These are phyloP conservation scores for Stomorhina lunata DNA, from an alignment of 2,888 invertebrate species.

Conservation along the genomic window DNA sequence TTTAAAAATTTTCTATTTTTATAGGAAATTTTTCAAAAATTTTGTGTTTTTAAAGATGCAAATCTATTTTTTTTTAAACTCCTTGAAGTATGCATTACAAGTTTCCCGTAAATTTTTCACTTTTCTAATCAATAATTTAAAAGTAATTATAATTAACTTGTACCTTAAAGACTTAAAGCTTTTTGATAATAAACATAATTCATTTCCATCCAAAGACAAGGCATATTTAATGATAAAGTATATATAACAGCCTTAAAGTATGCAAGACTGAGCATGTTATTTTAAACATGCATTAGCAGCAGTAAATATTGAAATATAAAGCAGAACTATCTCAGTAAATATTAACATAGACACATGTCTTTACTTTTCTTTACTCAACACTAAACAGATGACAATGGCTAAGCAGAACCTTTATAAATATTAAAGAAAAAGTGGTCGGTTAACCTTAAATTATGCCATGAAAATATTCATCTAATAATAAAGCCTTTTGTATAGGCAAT, in stretches of 20 bases:
- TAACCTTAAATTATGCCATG: neutral
- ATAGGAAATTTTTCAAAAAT: no score
- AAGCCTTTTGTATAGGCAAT: conserved; percentile 31
- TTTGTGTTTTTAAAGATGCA: no score
- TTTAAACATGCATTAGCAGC: neutral
- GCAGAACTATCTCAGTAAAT: conserved; percentile 37
- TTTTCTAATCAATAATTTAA: neutral
- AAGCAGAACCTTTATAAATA: neutral
- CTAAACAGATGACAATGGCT: neutral
- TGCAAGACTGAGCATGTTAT: conserved; percentile 12
- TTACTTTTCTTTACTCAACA: neutral
- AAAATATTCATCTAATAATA: neutral
- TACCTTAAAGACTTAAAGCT: conserved; percentile 19
- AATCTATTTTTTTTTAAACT: no score
- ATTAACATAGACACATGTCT: neutral
- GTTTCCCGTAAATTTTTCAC: neutral
- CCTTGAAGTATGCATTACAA: neutral
- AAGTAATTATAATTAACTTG: neutral
- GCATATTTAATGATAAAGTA: neutral
- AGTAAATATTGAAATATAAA: conserved; percentile 25
- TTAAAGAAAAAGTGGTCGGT: neutral
- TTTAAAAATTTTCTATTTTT: no score
- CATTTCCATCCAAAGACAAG: conserved; percentile 31
- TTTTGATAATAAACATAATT: conserved; percentile 24
- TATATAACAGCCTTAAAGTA: conserved; percentile 21